These are phyloP conservation scores for Toxotes jaculatrix DNA, from an alignment of 2,113 vertebrate genomes.

Conservation along the genomic window DNA sequence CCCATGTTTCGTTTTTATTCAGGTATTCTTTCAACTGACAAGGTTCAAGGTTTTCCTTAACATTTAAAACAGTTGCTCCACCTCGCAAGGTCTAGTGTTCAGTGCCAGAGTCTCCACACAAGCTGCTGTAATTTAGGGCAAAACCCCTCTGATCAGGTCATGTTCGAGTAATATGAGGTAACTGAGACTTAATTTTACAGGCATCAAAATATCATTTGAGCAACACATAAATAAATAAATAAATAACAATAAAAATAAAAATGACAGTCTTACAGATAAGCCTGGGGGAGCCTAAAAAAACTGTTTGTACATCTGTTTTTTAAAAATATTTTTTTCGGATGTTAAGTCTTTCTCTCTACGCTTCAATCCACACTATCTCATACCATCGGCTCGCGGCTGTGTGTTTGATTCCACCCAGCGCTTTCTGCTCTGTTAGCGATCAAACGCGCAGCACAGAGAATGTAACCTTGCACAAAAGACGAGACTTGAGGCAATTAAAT, in stretches of 20 bases:
- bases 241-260: neutral
- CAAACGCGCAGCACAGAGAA: conserved; percentile 44
- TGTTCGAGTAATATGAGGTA: neutral
- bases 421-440: conserved; percentile 32
- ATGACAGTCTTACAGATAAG: neutral
- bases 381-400: conserved; percentile 39
- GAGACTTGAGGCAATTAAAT: conserved; percentile 39
- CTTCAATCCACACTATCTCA: conserved; percentile 20
- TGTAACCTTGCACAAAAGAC: conserved; percentile 47
- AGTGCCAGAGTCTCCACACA: neutral
- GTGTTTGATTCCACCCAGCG: conserved; percentile 44
- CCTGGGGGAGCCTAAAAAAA: conserved; percentile 16
- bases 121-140: conserved; percentile 9
- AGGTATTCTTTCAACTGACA: conserved; percentile 20
- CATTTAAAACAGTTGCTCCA: conserved; percentile 23
- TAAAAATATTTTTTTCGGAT: neutral
- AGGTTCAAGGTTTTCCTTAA: conserved; percentile 2
- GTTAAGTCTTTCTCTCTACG: conserved; percentile 1
- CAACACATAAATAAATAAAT: too few relatives aligned
- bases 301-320: conserved; percentile 16
- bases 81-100: conserved; percentile 3
- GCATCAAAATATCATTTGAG: conserved; percentile 9
- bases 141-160: conserved; percentile 3
- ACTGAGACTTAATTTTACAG: neutral
- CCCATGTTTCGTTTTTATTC: neutral